phyloP scores from a whole-genome alignment of 2,888 invertebrate species.

The Torymus texanus region DNA sequence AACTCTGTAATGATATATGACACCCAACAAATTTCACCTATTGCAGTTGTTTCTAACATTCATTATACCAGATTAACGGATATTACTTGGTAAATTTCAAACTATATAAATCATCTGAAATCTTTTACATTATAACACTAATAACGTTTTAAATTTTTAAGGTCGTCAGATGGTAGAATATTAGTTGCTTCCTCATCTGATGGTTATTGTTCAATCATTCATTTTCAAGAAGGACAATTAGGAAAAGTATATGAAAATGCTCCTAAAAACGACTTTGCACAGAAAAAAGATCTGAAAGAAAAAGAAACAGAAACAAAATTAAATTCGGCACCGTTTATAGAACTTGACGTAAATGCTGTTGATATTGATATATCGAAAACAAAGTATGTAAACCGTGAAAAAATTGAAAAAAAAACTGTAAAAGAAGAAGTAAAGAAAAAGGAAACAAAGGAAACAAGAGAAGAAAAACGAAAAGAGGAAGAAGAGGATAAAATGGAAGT shows the following conservation, averaged over 20 bases:
- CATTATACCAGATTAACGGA: conserved; percentile 94
- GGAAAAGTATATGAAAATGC: conserved; percentile 79
- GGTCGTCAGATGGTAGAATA: conserved; percentile 86
- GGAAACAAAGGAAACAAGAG: conserved; percentile 44
- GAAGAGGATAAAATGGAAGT: conserved; percentile 55
- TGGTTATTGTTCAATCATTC: conserved; percentile 90
- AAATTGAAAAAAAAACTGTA: not conserved
- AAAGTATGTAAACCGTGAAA: conserved; percentile 28
- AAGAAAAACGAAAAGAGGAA: not conserved
- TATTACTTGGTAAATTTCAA: conserved; percentile 82
- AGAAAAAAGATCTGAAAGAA: conserved; percentile 46
- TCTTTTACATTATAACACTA: not conserved
- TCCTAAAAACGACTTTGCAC: conserved; percentile 56
- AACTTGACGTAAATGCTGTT: conserved; percentile 68
- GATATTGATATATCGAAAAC: conserved; percentile 66
- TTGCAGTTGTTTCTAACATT: conserved; percentile 88
- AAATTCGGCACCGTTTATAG: conserved; percentile 54
- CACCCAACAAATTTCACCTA: conserved; percentile 88
- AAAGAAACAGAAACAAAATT: conserved; percentile 46
- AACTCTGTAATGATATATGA: conserved; percentile 91
- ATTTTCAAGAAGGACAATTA: conserved; percentile 85
- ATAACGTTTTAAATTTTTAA: conserved; percentile 61
- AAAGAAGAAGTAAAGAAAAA: conserved; percentile 44
- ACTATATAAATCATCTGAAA: conserved; percentile 19
- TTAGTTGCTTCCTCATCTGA: conserved; percentile 90